phyloP scores from a whole-genome alignment of 1,140 invertebrate genomes.

The Radopholus similis region DNA sequence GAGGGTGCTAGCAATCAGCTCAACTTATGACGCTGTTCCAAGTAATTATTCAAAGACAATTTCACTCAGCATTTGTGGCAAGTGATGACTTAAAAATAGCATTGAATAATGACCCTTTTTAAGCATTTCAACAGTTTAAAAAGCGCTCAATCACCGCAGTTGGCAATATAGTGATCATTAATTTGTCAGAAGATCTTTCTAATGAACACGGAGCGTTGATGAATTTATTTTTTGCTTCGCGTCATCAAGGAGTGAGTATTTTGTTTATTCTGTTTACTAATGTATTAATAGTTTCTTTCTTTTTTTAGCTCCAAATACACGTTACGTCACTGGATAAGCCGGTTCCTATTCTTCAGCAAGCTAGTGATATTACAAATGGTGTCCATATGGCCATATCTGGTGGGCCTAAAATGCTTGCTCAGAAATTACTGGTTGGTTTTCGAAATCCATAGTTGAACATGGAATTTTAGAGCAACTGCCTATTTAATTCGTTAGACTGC shows the following conservation, averaged over 20 bases:
- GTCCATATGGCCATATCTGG: constrained; percentile 16
- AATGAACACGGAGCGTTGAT: constrained; percentile 32
- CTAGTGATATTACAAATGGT: constrained; percentile 34
- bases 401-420: constrained; percentile 9
- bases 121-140: constrained; percentile 32
- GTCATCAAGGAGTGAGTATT: too few relatives aligned
- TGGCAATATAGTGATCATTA: constrained; percentile 34
- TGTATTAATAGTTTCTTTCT: too few relatives aligned
- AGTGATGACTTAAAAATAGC: not conserved
- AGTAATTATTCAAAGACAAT: constrained; percentile 29
- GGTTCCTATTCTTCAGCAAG: constrained; percentile 42
- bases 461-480: constrained; percentile 23
- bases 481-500: constrained; percentile 16
- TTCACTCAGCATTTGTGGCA: constrained; percentile 34
- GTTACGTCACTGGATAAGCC: constrained; percentile 24
- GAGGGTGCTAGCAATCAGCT: not conserved
- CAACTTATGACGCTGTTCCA: not conserved
- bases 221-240: constrained; percentile 37
- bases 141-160: constrained; percentile 17
- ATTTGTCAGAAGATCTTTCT: constrained; percentile 29
- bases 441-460: not conserved
- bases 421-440: constrained; percentile 31
- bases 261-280: too few relatives aligned
- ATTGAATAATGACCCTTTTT: constrained; percentile 6
- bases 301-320: constrained; percentile 20